Base-by-base conservation (phyloP, 2,797 vertebrate genomes). In the Hybognathus amarus region DNA sequence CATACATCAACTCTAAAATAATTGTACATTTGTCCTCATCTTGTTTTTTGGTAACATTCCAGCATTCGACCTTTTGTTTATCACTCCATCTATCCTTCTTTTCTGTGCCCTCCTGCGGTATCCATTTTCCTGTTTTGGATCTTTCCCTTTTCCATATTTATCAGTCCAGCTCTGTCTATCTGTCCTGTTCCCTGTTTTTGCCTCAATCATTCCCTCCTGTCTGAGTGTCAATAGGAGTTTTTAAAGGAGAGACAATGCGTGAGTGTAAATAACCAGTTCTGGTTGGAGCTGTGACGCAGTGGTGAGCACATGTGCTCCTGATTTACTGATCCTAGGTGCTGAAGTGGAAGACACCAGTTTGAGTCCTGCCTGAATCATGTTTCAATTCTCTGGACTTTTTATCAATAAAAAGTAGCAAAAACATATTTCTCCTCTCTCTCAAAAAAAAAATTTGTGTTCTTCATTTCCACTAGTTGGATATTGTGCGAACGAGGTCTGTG, bases 401-500 rank as follows among this genome's bases (percentile, higher is more conserved):
- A 2, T 38, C 36, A 5, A 38, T 7, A 27, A 42, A 42, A 1
- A 1, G 36, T 27, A 27, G 38, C 10, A 77, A 63, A 76, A 77
- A 8, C 9, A 73, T 18, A 0, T 33, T 22, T 80, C 12, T 9
- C 13, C 50, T 79, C 17, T 9, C 11, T 6, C 1, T 1, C 11
- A 24, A 10, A 59, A 0, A 5, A 8, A 15, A 30, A 2, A 17
- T 36, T 47, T 74, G 40, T 82, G 9, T 91, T 91, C 90, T 92
- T 90, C 92, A 90, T 92, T 88, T 79, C 59, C 47, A 67, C 22
- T 50, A 98, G 98, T 91, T 95, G 78, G 93, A 91, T 79, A 95
- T 98, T 0, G 75, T 98, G 68, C 94, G 90, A 59, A 97, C 90
- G n/a, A 91, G 94, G 56, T 96, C 97, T 0, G 96, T 97, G 0